phyloP scores from a whole-genome alignment of 1,140 invertebrate species.

The Stenopsyche tienmushanensis region DNA sequence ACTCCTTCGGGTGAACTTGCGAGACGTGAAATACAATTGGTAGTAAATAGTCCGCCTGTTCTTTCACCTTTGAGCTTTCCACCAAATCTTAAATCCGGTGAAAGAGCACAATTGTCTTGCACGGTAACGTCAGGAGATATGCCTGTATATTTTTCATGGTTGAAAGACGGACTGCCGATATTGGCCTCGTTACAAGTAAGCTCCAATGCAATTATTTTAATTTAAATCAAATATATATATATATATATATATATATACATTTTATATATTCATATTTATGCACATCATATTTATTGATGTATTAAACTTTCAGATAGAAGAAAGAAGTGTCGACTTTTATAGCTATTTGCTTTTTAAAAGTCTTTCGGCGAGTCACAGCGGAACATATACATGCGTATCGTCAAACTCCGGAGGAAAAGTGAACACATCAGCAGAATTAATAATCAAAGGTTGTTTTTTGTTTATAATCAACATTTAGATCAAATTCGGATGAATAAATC shows the following conservation, averaged over 20 bases:
- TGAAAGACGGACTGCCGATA: constrained; percentile 68
- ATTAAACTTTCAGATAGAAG: constrained; percentile 54
- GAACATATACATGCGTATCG: constrained; percentile 72
- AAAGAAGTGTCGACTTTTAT: constrained; percentile 61
- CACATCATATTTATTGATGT: background rate
- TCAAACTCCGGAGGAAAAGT: constrained; percentile 69
- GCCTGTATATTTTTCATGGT: constrained; percentile 80
- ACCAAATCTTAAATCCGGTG: constrained; percentile 71
- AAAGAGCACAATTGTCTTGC: constrained; percentile 78
- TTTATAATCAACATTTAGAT: background rate
- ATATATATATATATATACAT: background rate
- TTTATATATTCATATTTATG: background rate
- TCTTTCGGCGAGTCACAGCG: constrained; percentile 63
- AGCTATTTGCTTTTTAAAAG: constrained; percentile 63
- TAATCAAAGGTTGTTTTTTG: constrained; percentile 67
- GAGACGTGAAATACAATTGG: constrained; percentile 61
- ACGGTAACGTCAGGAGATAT: constrained; percentile 82
- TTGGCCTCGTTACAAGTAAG: constrained; percentile 55
- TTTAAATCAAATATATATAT: constrained; percentile 7
- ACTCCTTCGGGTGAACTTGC: constrained; percentile 72
- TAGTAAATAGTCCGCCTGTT: constrained; percentile 73
- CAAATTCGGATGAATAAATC: background rate
- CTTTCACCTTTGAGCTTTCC: constrained; percentile 73
- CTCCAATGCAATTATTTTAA: constrained; percentile 1
- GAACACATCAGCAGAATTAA: constrained; percentile 66